phyloP scores from a whole-genome alignment of 2,797 vertebrate species.

The Lacerta bilineata region DNA sequence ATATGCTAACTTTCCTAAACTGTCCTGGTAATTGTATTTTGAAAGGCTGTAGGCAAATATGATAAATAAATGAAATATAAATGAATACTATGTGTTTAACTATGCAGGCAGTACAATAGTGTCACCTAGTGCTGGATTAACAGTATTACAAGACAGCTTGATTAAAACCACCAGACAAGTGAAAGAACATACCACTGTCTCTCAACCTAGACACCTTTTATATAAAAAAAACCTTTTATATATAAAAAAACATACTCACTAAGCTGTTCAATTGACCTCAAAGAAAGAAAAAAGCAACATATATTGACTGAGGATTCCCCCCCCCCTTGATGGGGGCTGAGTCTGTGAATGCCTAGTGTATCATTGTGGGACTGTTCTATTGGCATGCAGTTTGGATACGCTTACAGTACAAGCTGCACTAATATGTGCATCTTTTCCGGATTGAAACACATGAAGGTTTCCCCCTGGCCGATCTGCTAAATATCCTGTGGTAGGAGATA shows the following conservation, averaged over 20 bases:
- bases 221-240: neutral
- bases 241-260: neutral
- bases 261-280: too few species aligned
- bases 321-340: neutral
- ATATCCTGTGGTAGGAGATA: neutral
- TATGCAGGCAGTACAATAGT: neutral
- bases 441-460: neutral
- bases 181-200: neutral
- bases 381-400: neutral
- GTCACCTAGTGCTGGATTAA: neutral
- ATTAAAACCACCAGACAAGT: neutral
- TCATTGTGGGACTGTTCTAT: neutral
- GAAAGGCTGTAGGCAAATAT: neutral
- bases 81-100: neutral
- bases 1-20: neutral
- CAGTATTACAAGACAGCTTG: neutral
- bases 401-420: neutral
- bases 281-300: neutral
- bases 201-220: too few species aligned
- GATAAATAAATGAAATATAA: neutral
- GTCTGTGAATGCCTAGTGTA: neutral
- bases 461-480: neutral
- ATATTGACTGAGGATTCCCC: neutral
- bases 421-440: neutral
- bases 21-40: neutral